Base-by-base conservation (phyloP, 2,888 invertebrate genomes). In the Callyntrura guangdongensis region DNA sequence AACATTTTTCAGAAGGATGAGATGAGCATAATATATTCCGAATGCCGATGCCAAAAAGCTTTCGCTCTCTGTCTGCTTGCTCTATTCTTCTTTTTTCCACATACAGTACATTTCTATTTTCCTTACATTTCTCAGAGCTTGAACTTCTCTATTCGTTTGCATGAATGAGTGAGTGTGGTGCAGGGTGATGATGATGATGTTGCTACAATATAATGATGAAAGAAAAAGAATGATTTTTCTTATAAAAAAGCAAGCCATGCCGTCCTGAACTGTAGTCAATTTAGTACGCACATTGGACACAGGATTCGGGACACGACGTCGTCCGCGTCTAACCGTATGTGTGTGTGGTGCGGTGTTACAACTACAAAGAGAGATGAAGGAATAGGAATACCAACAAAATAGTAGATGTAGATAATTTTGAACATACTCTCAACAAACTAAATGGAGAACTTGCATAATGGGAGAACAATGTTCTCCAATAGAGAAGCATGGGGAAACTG, bases 271-370 rank as follows among this genome's bases (percentile, higher is more conserved):
- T 22, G 45, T 74, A 74, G 49, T 45, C 45, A 72, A 2, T 74
- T 74, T 74, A 74, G 74, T 74, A 74, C 74, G 4, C 49, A 22
- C 11, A 36, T 74, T 74, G 74, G 74, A 74, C 74, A 49, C 74
- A 74, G 36, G 36, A 36, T 36, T 36, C 36, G 6, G 36, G 36
- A 36, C 36, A 36, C 36, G 36, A 36, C 36, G 36, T 36, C 6
- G 3, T 2, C 36, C 3, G 2, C 36, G 36, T 36, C 36, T 2
- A 36, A 36, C 2, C 36, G 36, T 36, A 6, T 36, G 36, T 36
- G 36, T 36, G 36, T 36, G 36, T 36, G 36, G 36, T 36, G 36
- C 36, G 36, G 36, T 36, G n/a, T n/a, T n/a, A 36, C 2, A 36
- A 6, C 36, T 36, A 59, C n/a, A 59, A 59, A 59, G 59, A 59